Base-by-base conservation (phyloP, 2,113 vertebrate species). In the Melierax canorus region DNA sequence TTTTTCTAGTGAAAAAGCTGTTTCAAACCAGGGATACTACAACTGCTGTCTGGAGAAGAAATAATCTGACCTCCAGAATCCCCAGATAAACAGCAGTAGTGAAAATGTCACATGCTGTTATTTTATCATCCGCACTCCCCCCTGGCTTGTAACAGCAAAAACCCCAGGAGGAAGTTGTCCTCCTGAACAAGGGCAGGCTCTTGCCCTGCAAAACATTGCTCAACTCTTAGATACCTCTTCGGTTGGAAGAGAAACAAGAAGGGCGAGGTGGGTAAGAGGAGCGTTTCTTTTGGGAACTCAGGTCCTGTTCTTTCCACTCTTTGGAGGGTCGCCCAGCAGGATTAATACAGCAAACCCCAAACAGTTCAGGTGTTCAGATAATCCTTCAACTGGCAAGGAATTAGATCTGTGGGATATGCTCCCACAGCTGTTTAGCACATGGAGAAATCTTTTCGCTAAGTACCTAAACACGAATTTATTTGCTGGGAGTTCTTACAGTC, bases 341-440 rank as follows among this genome's bases (percentile, higher is more conserved):
- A 83, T 89, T 78, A 83, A 83, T 38, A 77, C 67, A 92, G 53
- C 29, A 86, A 92, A 86, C 17, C 29, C 19, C 67, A 71, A 36
- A 38, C 39, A 85, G 45, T 78, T 46, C 77, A 87, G 80, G 80
- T 86, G 79, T 85, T 96, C 68, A 80, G 92, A 88, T 88, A 89
- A 75, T 88, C 93, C 77, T 95, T 24, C 15, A 46, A 76, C 82
- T 78, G 82, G 67, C 63, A 94, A 96, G 63, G 34, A 91, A 85
- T 80, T 64, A 19, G 27, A 46, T 73, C 34, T 4, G 82, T 46
- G 58, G 81, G 72, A 71, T 38, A 71, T 15, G 32, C 7, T 76
- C 30, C 64, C 43, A 30, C 3, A 48, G 39, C 30, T n/a, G 20
- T 46, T 62, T 38, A 83, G 53, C 0, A 0, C 30, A 58, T n/a